A percentile compares a stretch with the other conserved stretches of the same genome.
These are phyloP conservation scores for Antennarius maculatus DNA, from an alignment of 2,797 vertebrate species.

Conservation along the genomic window DNA sequence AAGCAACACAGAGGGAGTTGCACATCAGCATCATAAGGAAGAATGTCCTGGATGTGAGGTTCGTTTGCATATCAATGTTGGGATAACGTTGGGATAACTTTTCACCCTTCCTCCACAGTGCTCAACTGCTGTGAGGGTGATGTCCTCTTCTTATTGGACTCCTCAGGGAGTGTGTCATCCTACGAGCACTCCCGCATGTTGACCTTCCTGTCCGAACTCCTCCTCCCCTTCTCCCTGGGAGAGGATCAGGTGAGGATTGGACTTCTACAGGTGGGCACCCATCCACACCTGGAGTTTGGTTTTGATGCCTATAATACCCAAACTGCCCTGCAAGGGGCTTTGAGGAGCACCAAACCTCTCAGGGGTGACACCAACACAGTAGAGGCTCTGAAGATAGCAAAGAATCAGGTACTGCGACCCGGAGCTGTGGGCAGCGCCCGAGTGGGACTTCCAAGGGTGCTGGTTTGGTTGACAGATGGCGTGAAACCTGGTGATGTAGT, in stretches of 20 bases:
- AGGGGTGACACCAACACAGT: constrained; percentile 95
- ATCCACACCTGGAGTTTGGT: constrained; percentile 88
- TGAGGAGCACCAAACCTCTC: constrained; percentile 81
- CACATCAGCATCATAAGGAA: background rate
- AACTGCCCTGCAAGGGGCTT: constrained; percentile 74
- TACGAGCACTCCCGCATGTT: constrained; percentile 91
- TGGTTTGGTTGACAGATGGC: constrained; percentile 96
- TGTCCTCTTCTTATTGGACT: constrained; percentile 92
- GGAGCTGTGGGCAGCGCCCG: constrained; percentile 75
- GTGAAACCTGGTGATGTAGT: constrained; percentile 89
- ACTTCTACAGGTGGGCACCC: constrained; percentile 89
- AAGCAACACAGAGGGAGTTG: constrained; percentile 18
- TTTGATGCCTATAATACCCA: constrained; percentile 78
- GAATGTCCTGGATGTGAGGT: background rate
- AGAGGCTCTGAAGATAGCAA: constrained; percentile 83
- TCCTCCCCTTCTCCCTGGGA: constrained; percentile 86
- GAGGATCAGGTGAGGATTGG: constrained; percentile 86
- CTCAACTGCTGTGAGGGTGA: constrained; percentile 87
- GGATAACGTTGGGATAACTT: background rate
- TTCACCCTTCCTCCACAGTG: constrained; percentile 61
- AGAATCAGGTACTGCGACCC: constrained; percentile 76
- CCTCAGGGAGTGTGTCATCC: constrained; percentile 92
- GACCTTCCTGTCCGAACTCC: constrained; percentile 89
- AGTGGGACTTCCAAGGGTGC: constrained; percentile 86
- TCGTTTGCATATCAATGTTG: background rate